Evolutionary conservation across 2,888 invertebrate species (phyloP).

Genomic region (Muschampia plurimacula): DNA sequence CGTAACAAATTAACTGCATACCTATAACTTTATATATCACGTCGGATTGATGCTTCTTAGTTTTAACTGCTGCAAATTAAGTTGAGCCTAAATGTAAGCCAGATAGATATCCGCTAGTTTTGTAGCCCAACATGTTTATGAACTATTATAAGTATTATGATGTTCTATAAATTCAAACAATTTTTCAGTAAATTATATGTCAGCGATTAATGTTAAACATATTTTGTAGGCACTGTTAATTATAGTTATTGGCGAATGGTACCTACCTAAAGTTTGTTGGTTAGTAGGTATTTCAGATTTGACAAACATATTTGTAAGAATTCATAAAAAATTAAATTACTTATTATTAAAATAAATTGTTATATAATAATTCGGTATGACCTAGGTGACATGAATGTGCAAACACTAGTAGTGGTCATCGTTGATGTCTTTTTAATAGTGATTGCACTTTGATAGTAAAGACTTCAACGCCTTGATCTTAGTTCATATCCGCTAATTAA

Average conservation of each 20-base stretch:
- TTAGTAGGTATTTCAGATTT: no score
- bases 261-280: no score
- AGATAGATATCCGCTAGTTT: not conserved
- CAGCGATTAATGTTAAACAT: no score
- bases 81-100: no score
- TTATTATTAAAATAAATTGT: not conserved
- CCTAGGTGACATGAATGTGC: not conserved
- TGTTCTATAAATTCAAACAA: not conserved
- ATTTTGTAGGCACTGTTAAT: no score
- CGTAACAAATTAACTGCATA: no score
- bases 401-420: slow-evolving; percentile 43
- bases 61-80: no score
- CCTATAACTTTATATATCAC: no score
- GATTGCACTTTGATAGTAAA: slow-evolving; percentile 56
- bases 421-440: slow-evolving; percentile 71
- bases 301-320: no score
- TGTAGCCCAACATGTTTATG: slow-evolving; percentile 7
- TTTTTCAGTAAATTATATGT: slow-evolving; percentile 3
- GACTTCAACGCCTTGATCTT: slow-evolving; percentile 64
- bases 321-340: not conserved
- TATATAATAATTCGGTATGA: not conserved
- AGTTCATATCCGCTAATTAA: slow-evolving; percentile 12
- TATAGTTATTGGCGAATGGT: no score
- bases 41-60: no score
- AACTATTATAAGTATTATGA: not conserved